Conservation (phyloP, 1,140 invertebrate genomes). For the Bombus impatiens region DNA sequence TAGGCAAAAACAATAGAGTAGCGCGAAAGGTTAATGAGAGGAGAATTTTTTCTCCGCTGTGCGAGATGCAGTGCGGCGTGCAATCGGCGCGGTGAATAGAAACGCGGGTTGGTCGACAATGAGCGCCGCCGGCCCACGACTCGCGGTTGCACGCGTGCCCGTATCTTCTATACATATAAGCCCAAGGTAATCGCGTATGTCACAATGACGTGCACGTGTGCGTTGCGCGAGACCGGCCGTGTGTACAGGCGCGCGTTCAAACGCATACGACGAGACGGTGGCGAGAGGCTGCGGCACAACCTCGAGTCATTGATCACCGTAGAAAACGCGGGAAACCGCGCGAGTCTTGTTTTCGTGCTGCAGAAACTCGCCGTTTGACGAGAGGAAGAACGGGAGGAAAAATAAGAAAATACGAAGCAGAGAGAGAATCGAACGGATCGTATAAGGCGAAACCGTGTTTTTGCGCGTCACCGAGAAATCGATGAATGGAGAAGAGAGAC, state of each 20-base stretch:
- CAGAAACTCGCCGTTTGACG: neutral
- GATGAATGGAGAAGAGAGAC: conserved; percentile 64
- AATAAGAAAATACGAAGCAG: neutral
- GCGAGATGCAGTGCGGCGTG: neutral
- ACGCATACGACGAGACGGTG: conserved; percentile 18
- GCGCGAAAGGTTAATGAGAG: conserved; percentile 44
- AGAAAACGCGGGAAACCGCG: conserved; percentile 71
- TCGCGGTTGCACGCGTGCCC: conserved; percentile 42
- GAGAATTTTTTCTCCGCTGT: conserved; percentile 22
- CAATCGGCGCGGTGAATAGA: conserved; percentile 41
- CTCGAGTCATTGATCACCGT: conserved; percentile 73
- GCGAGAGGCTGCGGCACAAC: conserved; percentile 38
- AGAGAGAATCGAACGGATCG: conserved; percentile 20
- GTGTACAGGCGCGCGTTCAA: conserved; percentile 16
- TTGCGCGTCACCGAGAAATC: conserved; percentile 56
- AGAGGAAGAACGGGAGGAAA: neutral
- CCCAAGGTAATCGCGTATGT: conserved; percentile 81
- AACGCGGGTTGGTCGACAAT: conserved; percentile 70
- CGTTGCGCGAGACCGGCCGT: conserved; percentile 49
- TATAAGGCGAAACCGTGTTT: conserved; percentile 70
- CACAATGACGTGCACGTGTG: conserved; percentile 71
- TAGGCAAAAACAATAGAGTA: conserved; percentile 27
- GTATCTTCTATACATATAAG: conserved; percentile 70
- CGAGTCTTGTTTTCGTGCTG: neutral
- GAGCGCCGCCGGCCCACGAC: conserved; percentile 62